A percentile compares a stretch with the other conserved stretches of the same genome.
Evolutionary conservation across 2,113 vertebrate genomes (phyloP).

Genomic region (Vulpes lagopus): DNA sequence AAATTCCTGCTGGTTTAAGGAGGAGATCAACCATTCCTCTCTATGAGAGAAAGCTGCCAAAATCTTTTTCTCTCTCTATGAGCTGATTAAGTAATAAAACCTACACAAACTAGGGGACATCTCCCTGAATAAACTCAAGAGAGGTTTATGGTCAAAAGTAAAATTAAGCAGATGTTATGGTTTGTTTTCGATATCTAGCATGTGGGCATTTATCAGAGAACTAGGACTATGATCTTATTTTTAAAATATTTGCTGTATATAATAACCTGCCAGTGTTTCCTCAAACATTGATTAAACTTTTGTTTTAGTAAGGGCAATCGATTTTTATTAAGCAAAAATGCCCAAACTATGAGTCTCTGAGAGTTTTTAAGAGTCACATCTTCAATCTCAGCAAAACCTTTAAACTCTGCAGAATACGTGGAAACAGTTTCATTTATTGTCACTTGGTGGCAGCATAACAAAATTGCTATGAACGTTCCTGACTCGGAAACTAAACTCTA

Average conservation of each 20-base stretch:
- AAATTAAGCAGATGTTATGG: background rate
- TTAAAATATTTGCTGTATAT: background rate
- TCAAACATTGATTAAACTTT: background rate
- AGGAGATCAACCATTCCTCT: background rate
- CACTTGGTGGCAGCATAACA: conserved; percentile 76
- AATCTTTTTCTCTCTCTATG: background rate
- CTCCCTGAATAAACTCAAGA: background rate
- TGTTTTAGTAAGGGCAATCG: background rate
- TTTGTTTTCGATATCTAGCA: background rate
- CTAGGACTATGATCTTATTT: background rate
- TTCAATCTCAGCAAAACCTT: background rate
- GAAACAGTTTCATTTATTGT: conserved; percentile 22
- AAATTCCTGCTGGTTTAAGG: background rate
- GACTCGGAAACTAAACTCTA: background rate
- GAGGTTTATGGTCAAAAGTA: background rate
- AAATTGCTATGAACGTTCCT: conserved; percentile 48
- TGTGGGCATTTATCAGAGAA: conserved; percentile 11
- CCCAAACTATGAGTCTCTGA: background rate
- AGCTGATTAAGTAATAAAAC: background rate
- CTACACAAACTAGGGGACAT: background rate
- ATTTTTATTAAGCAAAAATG: conserved; percentile 5
- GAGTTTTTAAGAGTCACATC: background rate
- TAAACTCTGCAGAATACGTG: background rate
- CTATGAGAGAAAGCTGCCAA: background rate
- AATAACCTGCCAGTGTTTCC: background rate